Conservation (phyloP, 1,140 invertebrate species). For the Hyles vespertilio region DNA sequence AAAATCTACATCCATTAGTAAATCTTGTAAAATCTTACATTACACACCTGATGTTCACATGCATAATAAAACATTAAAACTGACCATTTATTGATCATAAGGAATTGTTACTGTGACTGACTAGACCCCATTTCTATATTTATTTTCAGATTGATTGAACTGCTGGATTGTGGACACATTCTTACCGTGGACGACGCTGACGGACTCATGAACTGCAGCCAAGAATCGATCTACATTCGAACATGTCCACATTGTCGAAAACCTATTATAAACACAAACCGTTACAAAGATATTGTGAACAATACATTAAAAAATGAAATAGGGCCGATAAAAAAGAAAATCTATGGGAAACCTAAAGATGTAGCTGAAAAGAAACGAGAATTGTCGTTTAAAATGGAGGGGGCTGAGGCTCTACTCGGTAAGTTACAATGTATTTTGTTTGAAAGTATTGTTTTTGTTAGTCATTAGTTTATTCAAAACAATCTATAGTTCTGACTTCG, state of each 20-base stretch:
- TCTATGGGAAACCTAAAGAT: constrained; percentile 46
- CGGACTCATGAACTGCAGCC: constrained; percentile 67
- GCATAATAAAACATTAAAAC: too few relatives aligned
- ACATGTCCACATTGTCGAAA: constrained; percentile 80
- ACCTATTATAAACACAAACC: constrained; percentile 76
- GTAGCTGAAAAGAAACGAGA: constrained; percentile 21
- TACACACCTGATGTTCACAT: too few relatives aligned
- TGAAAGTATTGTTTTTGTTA: too few relatives aligned
- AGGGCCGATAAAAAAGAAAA: constrained; percentile 74
- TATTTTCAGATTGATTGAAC: constrained; percentile 75
- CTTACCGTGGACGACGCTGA: constrained; percentile 78
- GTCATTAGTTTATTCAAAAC: too few relatives aligned
- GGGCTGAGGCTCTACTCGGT: too few relatives aligned
- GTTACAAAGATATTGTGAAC: constrained; percentile 80
- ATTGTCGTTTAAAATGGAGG: constrained; percentile 12
- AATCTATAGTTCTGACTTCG: too few relatives aligned
- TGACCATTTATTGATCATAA: too few relatives aligned
- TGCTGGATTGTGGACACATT: constrained; percentile 81
- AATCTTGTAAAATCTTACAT: too few relatives aligned
- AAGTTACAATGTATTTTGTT: too few relatives aligned
- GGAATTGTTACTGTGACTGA: too few relatives aligned
- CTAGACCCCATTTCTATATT: neutral
- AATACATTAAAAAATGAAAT: constrained; percentile 71
- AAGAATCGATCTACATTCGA: constrained; percentile 74
- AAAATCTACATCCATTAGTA: too few relatives aligned